A percentile compares a stretch with the other conserved stretches of the same genome.
phyloP scores from a whole-genome alignment of 2,888 invertebrate species.

The Epiblema foenella region DNA sequence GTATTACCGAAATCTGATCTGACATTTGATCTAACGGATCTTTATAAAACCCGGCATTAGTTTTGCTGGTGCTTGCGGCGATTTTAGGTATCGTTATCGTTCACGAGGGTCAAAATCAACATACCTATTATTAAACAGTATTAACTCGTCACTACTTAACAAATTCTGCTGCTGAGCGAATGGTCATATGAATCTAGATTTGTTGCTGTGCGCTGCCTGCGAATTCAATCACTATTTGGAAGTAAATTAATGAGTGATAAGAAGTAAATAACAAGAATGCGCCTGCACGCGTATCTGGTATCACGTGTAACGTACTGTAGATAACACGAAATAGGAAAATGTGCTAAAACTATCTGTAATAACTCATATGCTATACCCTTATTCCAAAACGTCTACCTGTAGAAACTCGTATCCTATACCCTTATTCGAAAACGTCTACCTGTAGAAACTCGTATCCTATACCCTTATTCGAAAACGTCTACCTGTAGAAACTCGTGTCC shows the following conservation, averaged over 20 bases:
- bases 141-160: not conserved
- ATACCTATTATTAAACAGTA: not conserved
- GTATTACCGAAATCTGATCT: too few species aligned
- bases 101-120: not conserved
- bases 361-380: not conserved
- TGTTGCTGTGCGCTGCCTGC: not conserved
- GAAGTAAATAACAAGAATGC: too few species aligned
- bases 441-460: too few species aligned
- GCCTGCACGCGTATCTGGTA: not conserved
- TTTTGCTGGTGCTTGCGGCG: not conserved
- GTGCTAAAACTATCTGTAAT: not conserved
- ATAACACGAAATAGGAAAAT: too few species aligned
- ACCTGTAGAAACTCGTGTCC: too few species aligned
- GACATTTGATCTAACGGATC: too few species aligned
- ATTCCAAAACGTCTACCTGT: not conserved
- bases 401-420: too few species aligned
- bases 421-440: too few species aligned
- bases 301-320: not conserved
- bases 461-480: too few species aligned
- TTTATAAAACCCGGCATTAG: too few species aligned
- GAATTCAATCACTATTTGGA: not conserved
- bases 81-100: not conserved
- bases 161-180: conserved; percentile 23
- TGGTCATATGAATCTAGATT: not conserved
- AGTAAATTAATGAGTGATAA: not conserved